Evolutionary conservation across 2,113 vertebrate genomes (phyloP).

Genomic region (Strix aluco): DNA sequence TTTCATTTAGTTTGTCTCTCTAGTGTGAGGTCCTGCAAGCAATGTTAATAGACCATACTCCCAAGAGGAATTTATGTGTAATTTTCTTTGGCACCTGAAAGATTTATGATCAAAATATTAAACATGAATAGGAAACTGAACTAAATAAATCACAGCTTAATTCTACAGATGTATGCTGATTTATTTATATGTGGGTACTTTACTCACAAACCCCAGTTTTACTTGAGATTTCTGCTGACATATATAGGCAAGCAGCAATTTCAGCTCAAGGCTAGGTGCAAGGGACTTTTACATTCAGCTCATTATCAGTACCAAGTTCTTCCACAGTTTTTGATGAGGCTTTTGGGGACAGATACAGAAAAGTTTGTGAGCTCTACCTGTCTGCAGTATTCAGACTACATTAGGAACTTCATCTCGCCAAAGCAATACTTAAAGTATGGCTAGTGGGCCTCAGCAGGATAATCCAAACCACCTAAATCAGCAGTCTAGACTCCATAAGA

Average conservation of each 20-base stretch:
- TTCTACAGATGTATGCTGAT: neutral
- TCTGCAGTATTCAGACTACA: neutral
- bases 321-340: conserved; percentile 8
- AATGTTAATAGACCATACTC: conserved; percentile 14
- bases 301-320: neutral
- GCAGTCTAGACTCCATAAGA: neutral
- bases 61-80: neutral
- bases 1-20: conserved; percentile 47
- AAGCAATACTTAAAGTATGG: neutral
- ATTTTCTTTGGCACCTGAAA: conserved; percentile 45
- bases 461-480: conserved; percentile 43
- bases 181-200: neutral
- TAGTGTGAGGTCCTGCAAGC: conserved; percentile 22
- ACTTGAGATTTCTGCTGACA: neutral
- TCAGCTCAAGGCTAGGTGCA: neutral
- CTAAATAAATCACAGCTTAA: conserved; percentile 15
- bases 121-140: conserved; percentile 24
- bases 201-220: neutral
- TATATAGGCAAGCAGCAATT: neutral
- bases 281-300: neutral
- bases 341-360: conserved; percentile 1
- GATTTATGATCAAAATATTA: conserved; percentile 51
- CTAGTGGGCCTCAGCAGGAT: neutral
- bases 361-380: neutral
- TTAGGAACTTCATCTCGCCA: neutral